phyloP scores from a whole-genome alignment of 1,140 invertebrate genomes.

The Coelopa frigida region DNA sequence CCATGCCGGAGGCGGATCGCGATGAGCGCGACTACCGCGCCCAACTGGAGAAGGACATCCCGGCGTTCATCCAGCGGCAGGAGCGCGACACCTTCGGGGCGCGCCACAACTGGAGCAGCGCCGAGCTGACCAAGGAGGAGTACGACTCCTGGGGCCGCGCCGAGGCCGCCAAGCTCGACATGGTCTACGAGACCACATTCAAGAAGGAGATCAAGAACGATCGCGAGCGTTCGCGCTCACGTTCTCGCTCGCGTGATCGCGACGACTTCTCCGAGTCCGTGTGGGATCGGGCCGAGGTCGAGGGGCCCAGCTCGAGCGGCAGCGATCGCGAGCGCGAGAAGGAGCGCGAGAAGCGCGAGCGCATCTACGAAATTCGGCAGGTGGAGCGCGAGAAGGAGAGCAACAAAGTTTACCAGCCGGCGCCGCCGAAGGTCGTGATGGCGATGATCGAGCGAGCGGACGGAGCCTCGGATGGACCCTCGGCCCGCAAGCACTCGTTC shows the following conservation, averaged over 20 bases:
- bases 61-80: constrained; percentile 63
- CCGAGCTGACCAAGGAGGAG: constrained; percentile 17
- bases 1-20: constrained; percentile 33
- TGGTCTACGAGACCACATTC: constrained; percentile 19
- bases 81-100: constrained; percentile 60
- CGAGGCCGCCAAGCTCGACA: constrained; percentile 23
- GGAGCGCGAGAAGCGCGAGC: constrained; percentile 39
- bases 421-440: constrained; percentile 32
- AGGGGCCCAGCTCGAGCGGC: constrained; percentile 41
- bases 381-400: constrained; percentile 43
- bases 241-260: constrained; percentile 37
- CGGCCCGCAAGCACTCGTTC: constrained; percentile 7
- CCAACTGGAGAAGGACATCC: constrained; percentile 50
- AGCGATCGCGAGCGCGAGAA: constrained; percentile 42
- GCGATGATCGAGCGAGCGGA: constrained; percentile 22
- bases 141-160: constrained; percentile 26
- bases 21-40: constrained; percentile 13
- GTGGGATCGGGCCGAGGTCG: constrained; percentile 42
- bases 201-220: constrained; percentile 31
- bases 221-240: constrained; percentile 32
- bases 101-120: constrained; percentile 47
- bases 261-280: constrained; percentile 44
- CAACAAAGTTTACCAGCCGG: constrained; percentile 44
- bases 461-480: background rate
- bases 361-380: constrained; percentile 41